phyloP scores from a whole-genome alignment of 2,797 vertebrate species.

The Anguilla megastoma region DNA sequence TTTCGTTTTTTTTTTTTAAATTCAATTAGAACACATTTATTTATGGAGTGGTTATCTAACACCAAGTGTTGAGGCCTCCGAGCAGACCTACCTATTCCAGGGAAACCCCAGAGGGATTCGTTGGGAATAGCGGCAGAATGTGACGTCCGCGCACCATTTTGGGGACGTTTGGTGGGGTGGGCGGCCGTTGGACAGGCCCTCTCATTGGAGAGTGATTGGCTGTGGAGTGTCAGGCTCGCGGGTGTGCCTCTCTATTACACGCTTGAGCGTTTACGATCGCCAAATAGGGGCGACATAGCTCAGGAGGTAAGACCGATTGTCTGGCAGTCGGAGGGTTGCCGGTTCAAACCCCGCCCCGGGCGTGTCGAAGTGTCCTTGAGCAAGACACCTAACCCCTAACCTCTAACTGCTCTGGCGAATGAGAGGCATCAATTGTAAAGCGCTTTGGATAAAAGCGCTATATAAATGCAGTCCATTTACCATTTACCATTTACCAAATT shows the following conservation, averaged over 20 bases:
- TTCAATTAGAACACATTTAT: neutral
- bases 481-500: too few species aligned
- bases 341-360: too few species aligned
- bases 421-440: too few species aligned
- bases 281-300: too few species aligned
- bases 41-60: neutral
- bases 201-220: neutral
- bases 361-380: too few species aligned
- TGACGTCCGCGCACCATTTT: neutral
- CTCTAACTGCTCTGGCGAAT: too few species aligned
- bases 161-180: neutral
- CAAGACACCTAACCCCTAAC: too few species aligned
- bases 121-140: neutral
- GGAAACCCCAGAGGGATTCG: neutral
- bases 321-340: too few species aligned
- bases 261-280: conserved; percentile 52
- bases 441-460: too few species aligned
- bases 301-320: too few species aligned
- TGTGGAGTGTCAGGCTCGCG: neutral
- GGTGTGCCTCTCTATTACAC: conserved; percentile 54
- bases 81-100: neutral
- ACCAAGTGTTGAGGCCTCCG: neutral
- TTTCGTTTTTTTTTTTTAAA: neutral
- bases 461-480: too few species aligned
- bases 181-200: neutral